Evolutionary conservation across 2,888 invertebrate genomes (phyloP).

Genomic region (Lamellibrachia columna): DNA sequence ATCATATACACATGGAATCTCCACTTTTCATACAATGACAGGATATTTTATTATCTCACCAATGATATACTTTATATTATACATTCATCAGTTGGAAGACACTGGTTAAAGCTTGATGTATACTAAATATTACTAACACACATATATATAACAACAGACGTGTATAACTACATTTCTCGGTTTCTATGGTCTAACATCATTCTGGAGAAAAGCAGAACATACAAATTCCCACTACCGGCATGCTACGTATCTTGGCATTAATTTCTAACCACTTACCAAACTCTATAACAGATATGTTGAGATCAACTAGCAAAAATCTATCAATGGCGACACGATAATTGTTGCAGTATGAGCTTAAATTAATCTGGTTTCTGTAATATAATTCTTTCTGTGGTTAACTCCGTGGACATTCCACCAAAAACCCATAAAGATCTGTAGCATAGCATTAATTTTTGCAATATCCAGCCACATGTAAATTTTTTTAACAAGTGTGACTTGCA

Average conservation of each 20-base stretch:
- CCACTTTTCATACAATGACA: background rate
- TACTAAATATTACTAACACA: background rate
- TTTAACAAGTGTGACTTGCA: background rate
- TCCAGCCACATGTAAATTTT: background rate
- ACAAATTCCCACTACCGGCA: background rate
- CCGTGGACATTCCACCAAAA: background rate
- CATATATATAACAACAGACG: background rate
- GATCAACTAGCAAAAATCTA: background rate
- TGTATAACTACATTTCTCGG: background rate
- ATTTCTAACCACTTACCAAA: background rate
- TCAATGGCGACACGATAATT: background rate
- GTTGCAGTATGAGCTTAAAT: background rate
- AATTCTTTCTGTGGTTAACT: background rate
- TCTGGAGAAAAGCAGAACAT: background rate
- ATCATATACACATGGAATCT: background rate
- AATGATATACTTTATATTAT: background rate
- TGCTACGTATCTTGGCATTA: background rate
- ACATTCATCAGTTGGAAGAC: background rate
- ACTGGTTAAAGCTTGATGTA: background rate
- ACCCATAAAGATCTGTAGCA: background rate
- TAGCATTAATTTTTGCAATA: background rate
- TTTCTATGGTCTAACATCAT: background rate
- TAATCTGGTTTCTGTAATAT: background rate
- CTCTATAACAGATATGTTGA: constrained; percentile 3
- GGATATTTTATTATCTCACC: background rate